A percentile compares a stretch with the other conserved stretches of the same genome.
Conservation (phyloP, 2,888 invertebrate species). For the Coelogynopora nodosa region DNA sequence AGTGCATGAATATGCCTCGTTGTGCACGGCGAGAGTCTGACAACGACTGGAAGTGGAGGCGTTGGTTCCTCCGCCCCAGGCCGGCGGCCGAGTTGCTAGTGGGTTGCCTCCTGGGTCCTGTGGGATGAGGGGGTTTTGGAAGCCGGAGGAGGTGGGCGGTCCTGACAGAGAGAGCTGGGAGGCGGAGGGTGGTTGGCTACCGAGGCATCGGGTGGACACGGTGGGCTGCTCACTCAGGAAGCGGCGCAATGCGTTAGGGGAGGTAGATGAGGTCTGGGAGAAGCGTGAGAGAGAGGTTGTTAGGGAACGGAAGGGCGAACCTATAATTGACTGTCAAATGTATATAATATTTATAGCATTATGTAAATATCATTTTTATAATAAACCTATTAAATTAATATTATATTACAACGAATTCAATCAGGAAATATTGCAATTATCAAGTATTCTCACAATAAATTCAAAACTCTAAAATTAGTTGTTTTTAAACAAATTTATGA, state of each 20-base stretch:
- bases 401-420: background rate
- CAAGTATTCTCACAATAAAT: too few relatives aligned
- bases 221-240: slow-evolving; percentile 7
- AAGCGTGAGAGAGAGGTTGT: background rate
- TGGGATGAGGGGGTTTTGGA: background rate
- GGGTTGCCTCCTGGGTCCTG: background rate
- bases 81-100: background rate
- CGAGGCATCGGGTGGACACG: background rate
- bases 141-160: background rate
- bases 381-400: background rate
- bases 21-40: background rate
- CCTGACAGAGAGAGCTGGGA: background rate
- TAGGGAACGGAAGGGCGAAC: background rate
- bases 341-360: background rate
- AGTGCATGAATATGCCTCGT: background rate
- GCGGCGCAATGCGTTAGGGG: background rate
- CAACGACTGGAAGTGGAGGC: background rate
- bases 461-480: too few relatives aligned
- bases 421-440: background rate
- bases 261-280: background rate
- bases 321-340: background rate
- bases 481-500: too few relatives aligned
- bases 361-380: background rate
- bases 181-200: background rate
- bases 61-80: background rate